These are phyloP conservation scores for Cheirogaleus medius DNA, from an alignment of 2,113 vertebrate species.

Conservation along the genomic window DNA sequence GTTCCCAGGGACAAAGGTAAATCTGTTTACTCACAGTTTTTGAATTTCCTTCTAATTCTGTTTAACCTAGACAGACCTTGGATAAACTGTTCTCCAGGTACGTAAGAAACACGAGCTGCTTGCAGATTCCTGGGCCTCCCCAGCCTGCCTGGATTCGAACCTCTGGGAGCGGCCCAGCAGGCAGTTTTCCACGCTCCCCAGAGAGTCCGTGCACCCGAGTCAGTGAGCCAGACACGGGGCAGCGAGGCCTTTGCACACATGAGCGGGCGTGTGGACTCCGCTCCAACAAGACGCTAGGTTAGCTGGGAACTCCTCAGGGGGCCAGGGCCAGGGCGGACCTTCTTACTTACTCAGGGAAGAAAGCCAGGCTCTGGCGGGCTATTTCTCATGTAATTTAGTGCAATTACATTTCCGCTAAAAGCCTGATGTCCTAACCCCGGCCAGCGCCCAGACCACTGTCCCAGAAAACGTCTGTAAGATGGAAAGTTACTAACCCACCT, in stretches of 20 bases:
- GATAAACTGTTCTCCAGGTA: background rate
- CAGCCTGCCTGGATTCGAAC: no score
- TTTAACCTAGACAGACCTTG: background rate
- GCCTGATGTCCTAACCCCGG: fast-evolving
- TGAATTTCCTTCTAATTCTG: background rate
- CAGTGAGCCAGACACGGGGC: fast-evolving
- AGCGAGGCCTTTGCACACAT: fast-evolving
- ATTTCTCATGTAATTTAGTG: fast-evolving
- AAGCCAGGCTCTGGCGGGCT: background rate
- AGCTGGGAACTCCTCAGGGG: background rate
- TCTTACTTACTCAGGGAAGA: background rate
- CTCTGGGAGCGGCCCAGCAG: background rate
- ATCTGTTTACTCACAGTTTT: background rate
- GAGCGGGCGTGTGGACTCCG: fast-evolving
- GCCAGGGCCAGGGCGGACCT: no score
- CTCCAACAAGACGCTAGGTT: background rate
- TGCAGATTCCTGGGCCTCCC: background rate
- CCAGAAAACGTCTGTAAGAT: background rate
- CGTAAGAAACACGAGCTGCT: background rate
- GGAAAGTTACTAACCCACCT: background rate
- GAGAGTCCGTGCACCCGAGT: fast-evolving
- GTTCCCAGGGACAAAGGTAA: background rate
- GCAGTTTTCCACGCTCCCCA: fast-evolving
- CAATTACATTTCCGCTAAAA: background rate
- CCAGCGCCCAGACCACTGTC: background rate